A percentile compares a stretch with the other conserved stretches of the same genome.
phyloP scores from a whole-genome alignment of 2,888 invertebrate genomes.

The Belgica antarctica region DNA sequence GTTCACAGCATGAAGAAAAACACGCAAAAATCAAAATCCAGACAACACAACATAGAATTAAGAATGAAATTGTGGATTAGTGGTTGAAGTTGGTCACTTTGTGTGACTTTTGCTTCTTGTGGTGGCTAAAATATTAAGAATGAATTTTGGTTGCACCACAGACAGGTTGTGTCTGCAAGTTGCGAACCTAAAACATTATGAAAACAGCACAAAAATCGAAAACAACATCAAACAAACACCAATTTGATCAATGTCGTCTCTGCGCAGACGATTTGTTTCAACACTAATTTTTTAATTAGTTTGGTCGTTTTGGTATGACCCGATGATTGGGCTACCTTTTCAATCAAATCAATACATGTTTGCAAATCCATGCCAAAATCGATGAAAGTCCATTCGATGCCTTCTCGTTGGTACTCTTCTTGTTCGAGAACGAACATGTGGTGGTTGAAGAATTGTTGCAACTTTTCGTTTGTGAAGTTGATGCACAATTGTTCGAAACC shows the following conservation, averaged over 20 bases:
- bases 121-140: not conserved
- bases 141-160: too few species aligned
- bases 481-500: conserved; percentile 92
- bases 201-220: not conserved
- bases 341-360: conserved; percentile 97
- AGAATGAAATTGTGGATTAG: not conserved
- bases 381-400: conserved; percentile 90
- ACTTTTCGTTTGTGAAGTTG: conserved; percentile 91
- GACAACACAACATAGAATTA: conserved; percentile 31
- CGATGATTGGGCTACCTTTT: conserved; percentile 70
- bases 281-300: conserved; percentile 21
- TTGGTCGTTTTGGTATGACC: conserved; percentile 17
- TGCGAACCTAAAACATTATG: conserved; percentile 7
- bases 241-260: conserved; percentile 13
- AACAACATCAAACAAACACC: not conserved
- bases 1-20: not conserved
- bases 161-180: too few species aligned
- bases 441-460: conserved; percentile 93
- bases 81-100: not conserved
- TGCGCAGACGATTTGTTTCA: not conserved
- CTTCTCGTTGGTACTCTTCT: conserved; percentile 88
- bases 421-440: conserved; percentile 93
- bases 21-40: too few species aligned
- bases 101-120: not conserved
- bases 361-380: conserved; percentile 92